A percentile compares a stretch with the other conserved stretches of the same genome.
These are phyloP conservation scores for Drosophila tanythrix DNA, from an alignment of 2,888 invertebrate species.

Conservation along the genomic window DNA sequence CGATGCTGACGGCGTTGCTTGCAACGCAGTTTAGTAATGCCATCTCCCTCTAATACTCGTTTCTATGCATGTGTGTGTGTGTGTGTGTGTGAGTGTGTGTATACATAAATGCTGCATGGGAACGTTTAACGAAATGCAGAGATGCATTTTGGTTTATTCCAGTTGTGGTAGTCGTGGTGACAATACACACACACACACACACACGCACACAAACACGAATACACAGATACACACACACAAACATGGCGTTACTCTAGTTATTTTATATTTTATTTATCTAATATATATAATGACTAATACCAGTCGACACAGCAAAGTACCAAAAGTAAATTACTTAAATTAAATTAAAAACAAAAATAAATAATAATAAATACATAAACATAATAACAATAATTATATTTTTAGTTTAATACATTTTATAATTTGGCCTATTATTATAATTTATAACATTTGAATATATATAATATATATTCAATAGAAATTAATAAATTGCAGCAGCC, in stretches of 20 bases:
- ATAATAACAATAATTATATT: not conserved
- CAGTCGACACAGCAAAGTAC: not conserved
- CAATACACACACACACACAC: slow-evolving; percentile 4
- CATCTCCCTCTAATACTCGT: slow-evolving; percentile 34
- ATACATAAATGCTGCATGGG: not conserved
- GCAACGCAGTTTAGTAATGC: slow-evolving; percentile 37
- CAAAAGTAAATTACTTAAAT: not conserved
- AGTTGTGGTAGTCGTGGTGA: slow-evolving; percentile 34
- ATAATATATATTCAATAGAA: not conserved
- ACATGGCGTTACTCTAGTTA: not conserved
- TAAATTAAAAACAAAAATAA: not conserved
- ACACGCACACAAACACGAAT: not conserved
- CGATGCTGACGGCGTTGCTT: not conserved
- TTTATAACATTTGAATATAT: not conserved
- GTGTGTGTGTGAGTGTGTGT: no score
- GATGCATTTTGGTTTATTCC: slow-evolving; percentile 50
- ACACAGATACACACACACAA: slow-evolving; percentile 1
- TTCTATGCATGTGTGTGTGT: not conserved
- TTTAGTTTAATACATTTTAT: not conserved
- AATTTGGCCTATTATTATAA: not conserved
- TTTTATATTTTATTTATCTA: not conserved
- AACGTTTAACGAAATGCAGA: slow-evolving; percentile 5
- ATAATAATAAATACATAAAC: not conserved
- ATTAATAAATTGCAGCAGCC: not conserved
- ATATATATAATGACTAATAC: not conserved